Percentiles rank a stretch among this genome's conserved stretches.
Conservation (phyloP, 2,797 vertebrate species). For the Neosilurus mollespiculum region DNA sequence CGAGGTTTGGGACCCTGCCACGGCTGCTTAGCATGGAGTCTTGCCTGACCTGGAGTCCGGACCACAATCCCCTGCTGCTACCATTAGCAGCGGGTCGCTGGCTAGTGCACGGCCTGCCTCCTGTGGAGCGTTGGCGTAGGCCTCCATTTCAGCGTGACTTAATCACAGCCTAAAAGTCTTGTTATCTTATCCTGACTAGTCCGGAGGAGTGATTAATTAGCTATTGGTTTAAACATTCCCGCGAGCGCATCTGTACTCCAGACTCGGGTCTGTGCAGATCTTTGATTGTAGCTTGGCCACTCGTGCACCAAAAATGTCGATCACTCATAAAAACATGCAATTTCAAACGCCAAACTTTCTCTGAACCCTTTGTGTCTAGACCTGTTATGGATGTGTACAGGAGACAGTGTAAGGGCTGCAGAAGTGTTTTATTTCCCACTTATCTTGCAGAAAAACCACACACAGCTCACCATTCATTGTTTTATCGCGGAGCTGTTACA, state of each 20-base stretch:
- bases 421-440: conserved; percentile 32
- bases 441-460: neutral
- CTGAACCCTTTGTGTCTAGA: conserved; percentile 28
- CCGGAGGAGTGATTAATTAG: conserved; percentile 52
- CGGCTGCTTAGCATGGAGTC: conserved; percentile 37
- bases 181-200: conserved; percentile 50
- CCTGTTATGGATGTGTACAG: conserved; percentile 29
- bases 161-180: conserved; percentile 51
- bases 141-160: conserved; percentile 45
- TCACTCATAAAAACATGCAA: neutral
- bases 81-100: conserved; percentile 26
- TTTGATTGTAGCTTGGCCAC: conserved; percentile 33
- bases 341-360: conserved; percentile 25
- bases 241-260: conserved; percentile 42
- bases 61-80: conserved; percentile 33
- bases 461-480: conserved; percentile 31
- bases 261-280: conserved; percentile 13
- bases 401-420: conserved; percentile 16
- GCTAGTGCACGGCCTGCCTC: conserved; percentile 35
- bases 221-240: conserved; percentile 44
- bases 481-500: conserved; percentile 9
- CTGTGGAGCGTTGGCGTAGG: conserved; percentile 33
- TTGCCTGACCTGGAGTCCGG: conserved; percentile 24
- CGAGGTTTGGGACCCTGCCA: conserved; percentile 48
- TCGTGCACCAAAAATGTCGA: conserved; percentile 19